These are phyloP conservation scores for Carduelis carduelis DNA, from an alignment of 2,797 vertebrate species.

Conservation along the genomic window DNA sequence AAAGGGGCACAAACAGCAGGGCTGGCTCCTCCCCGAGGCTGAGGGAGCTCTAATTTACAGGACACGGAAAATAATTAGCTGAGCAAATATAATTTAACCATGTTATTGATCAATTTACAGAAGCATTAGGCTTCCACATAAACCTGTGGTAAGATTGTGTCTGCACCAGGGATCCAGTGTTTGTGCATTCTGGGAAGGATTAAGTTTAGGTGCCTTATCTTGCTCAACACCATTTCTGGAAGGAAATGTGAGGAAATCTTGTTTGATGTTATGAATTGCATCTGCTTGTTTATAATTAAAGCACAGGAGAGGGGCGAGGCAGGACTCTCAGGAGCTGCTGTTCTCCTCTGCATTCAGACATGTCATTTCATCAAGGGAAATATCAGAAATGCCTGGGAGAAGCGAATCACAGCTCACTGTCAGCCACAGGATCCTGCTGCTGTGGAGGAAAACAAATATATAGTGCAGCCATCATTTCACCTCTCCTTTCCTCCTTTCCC, in stretches of 20 bases:
- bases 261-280: neutral
- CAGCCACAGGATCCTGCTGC: neutral
- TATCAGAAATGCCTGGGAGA: neutral
- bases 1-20: neutral
- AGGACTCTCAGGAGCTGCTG: neutral
- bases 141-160: slow-evolving; percentile 38
- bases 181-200: slow-evolving; percentile 55
- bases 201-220: slow-evolving; percentile 55
- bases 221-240: slow-evolving; percentile 44
- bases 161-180: slow-evolving; percentile 23
- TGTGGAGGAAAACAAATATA: neutral
- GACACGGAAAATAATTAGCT: slow-evolving; percentile 66
- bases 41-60: slow-evolving; percentile 15
- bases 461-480: neutral
- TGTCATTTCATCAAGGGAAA: neutral
- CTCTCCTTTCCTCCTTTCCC: too few species aligned
- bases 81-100: slow-evolving; percentile 60
- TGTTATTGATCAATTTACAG: slow-evolving; percentile 72
- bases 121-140: slow-evolving; percentile 60
- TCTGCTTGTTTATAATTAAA: slow-evolving; percentile 25
- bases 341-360: neutral
- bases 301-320: neutral
- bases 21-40: neutral
- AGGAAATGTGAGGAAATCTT: neutral
- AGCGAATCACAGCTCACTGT: neutral